Evolutionary conservation across 53 echinoderm and acorn worm species (phyloP).

Genomic region (Actinopyga echinites): DNA sequence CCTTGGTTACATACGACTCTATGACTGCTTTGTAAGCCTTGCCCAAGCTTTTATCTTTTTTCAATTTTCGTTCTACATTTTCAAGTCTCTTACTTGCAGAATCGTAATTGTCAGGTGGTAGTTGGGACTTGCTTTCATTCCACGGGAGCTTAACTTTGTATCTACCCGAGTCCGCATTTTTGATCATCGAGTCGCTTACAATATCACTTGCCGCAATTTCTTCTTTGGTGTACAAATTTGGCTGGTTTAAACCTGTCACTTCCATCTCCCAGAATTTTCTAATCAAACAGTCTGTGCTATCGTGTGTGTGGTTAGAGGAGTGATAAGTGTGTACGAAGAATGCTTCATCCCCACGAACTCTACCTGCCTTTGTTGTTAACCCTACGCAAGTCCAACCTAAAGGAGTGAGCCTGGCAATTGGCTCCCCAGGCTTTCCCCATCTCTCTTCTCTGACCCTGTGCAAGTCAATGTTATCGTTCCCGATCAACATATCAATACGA

Average conservation of each 20-base stretch:
- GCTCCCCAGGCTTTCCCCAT: slow-evolving; percentile 5
- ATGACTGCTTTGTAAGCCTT: slow-evolving; percentile 15
- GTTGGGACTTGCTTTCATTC: slow-evolving; percentile 1
- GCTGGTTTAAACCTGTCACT: neutral
- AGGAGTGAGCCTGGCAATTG: slow-evolving; percentile 4
- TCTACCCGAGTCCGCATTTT: neutral
- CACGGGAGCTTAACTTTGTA: slow-evolving; percentile 33
- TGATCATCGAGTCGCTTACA: neutral
- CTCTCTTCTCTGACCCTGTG: neutral
- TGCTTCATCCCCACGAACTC: neutral
- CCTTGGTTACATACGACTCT: neutral
- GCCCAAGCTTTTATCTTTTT: neutral
- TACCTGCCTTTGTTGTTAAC: neutral
- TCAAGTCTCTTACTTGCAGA: slow-evolving; percentile 8
- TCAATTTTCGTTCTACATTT: slow-evolving; percentile 13
- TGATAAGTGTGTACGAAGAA: slow-evolving; percentile 5
- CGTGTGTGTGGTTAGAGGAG: neutral
- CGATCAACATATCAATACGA: slow-evolving; percentile 37
- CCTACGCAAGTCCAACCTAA: slow-evolving; percentile 26
- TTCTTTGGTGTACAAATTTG: neutral
- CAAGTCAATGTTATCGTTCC: slow-evolving; percentile 23
- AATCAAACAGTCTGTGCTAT: neutral
- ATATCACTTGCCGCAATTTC: slow-evolving; percentile 15
- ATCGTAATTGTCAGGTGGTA: neutral
- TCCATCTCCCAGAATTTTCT: slow-evolving; percentile 42